phyloP scores from a whole-genome alignment of 2,888 invertebrate species.

The Anagyrus pseudococci region DNA sequence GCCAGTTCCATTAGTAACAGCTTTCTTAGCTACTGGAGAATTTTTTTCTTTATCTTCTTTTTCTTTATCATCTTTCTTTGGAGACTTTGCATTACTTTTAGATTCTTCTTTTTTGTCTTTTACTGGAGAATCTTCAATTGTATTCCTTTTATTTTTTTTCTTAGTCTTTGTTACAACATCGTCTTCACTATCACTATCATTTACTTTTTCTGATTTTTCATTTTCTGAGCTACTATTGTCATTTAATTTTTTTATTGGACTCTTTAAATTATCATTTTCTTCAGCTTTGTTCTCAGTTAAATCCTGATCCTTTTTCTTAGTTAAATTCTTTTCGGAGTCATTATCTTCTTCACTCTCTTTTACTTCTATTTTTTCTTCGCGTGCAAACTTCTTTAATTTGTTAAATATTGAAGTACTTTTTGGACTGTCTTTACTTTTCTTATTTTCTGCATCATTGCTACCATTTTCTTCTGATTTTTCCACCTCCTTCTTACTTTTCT shows the following conservation, averaged over 20 bases:
- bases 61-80: conserved; percentile 33
- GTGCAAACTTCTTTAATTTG: conserved; percentile 6
- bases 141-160: conserved; percentile 11
- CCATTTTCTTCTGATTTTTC: neutral
- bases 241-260: neutral
- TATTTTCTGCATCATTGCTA: neutral
- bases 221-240: neutral
- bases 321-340: too few relatives aligned
- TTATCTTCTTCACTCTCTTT: conserved; percentile 10
- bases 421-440: neutral
- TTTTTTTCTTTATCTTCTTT: conserved; percentile 37
- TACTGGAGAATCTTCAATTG: conserved; percentile 2
- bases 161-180: neutral
- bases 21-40: conserved; percentile 32
- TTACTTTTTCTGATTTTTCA: neutral
- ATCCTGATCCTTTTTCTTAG: conserved; percentile 29
- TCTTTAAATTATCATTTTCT: neutral
- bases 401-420: conserved; percentile 9
- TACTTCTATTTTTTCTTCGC: conserved; percentile 40
- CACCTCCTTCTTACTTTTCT: neutral
- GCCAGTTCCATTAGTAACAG: conserved; percentile 8
- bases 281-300: conserved; percentile 35
- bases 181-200: conserved; percentile 24
- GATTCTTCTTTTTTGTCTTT: conserved; percentile 23
- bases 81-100: conserved; percentile 2